Percentiles rank a stretch among this genome's conserved stretches.
These are phyloP conservation scores for Cotesia vestalis DNA, from an alignment of 1,140 invertebrate genomes.

Conservation along the genomic window DNA sequence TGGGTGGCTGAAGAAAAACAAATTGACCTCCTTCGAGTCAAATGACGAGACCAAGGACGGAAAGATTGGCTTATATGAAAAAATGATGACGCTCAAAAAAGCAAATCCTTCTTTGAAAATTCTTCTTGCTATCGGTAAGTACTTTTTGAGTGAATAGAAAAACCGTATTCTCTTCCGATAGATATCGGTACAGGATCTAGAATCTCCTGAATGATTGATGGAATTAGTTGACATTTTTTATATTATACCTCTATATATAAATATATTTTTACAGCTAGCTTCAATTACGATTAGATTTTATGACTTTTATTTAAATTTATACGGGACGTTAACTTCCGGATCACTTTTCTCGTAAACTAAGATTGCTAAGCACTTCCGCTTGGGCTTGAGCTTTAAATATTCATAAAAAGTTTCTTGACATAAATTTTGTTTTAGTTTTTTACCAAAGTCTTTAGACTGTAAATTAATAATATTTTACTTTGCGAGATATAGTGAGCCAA, in stretches of 20 bases:
- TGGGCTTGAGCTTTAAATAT: too few relatives aligned
- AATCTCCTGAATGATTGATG: not conserved
- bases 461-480: too few relatives aligned
- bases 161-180: not conserved
- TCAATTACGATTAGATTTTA: too few relatives aligned
- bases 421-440: too few relatives aligned
- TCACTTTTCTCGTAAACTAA: too few relatives aligned
- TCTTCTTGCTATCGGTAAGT: constrained; percentile 86
- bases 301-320: too few relatives aligned
- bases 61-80: constrained; percentile 88
- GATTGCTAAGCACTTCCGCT: too few relatives aligned
- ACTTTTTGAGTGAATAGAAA: not conserved
- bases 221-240: not conserved
- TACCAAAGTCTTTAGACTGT: too few relatives aligned
- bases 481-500: too few relatives aligned
- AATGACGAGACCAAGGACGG: constrained; percentile 94
- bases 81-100: constrained; percentile 84
- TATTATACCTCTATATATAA: not conserved
- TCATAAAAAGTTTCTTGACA: too few relatives aligned
- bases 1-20: constrained; percentile 95
- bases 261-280: too few relatives aligned
- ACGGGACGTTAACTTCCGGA: too few relatives aligned
- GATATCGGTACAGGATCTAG: not conserved
- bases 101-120: constrained; percentile 90
- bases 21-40: constrained; percentile 88